phyloP scores from a whole-genome alignment of 2,888 invertebrate genomes.

The Hypselothyrea guttata region DNA sequence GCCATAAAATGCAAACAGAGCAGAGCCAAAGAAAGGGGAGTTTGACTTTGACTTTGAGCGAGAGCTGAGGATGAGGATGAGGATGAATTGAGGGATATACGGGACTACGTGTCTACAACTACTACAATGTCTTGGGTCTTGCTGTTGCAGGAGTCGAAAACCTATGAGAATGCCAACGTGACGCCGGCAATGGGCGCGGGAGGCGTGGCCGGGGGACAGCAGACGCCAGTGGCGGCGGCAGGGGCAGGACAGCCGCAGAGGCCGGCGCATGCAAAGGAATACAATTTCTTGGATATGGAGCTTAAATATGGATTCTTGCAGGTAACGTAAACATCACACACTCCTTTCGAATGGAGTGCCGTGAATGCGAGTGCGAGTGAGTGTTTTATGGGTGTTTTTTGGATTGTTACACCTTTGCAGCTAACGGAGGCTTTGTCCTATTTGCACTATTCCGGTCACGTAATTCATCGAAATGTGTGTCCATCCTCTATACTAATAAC shows the following conservation, averaged over 20 bases:
- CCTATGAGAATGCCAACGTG: conserved; percentile 81
- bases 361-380: conserved; percentile 1
- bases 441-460: conserved; percentile 93
- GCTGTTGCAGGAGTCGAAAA: conserved; percentile 79
- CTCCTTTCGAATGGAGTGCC: conserved; percentile 1
- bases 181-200: conserved; percentile 32
- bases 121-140: conserved; percentile 9
- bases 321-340: conserved; percentile 84
- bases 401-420: conserved; percentile 83
- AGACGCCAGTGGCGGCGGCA: conserved; percentile 26
- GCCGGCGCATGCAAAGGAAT: conserved; percentile 89
- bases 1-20: conserved; percentile 42
- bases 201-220: conserved; percentile 28
- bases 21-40: neutral
- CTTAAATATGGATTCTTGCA: conserved; percentile 96
- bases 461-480: conserved; percentile 96
- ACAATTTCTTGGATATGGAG: conserved; percentile 95
- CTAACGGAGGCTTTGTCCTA: conserved; percentile 96
- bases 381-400: conserved; percentile 6
- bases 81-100: neutral
- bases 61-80: too few species aligned
- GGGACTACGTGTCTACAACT: conserved; percentile 23
- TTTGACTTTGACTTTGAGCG: neutral
- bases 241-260: conserved; percentile 82
- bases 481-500: conserved; percentile 96